Evolutionary conservation across 1,140 invertebrate species (phyloP).

Genomic region (Euglossa dilemma): DNA sequence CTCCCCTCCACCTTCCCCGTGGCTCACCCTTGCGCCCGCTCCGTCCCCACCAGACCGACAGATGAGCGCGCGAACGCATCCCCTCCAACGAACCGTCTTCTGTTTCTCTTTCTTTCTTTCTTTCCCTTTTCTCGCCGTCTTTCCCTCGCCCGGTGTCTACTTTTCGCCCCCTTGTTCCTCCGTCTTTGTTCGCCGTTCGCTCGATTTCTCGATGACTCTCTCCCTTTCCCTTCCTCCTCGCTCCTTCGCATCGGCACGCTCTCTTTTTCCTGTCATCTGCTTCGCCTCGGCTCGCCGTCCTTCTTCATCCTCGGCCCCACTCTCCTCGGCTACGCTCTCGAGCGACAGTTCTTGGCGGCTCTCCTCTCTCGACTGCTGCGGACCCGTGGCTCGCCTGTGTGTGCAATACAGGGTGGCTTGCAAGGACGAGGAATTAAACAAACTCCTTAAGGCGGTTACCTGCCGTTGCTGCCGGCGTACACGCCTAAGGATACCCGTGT

Average conservation of each 20-base stretch:
- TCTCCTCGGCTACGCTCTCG: constrained; percentile 29
- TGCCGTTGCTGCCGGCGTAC: constrained; percentile 44
- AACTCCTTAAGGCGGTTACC: constrained; percentile 69
- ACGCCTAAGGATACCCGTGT: constrained; percentile 37
- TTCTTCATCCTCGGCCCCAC: constrained; percentile 21
- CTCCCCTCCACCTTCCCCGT: constrained; percentile 12
- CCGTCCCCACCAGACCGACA: constrained; percentile 40
- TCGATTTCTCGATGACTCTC: constrained; percentile 5
- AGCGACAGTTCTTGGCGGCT: constrained; percentile 57
- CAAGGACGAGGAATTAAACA: constrained; percentile 71
- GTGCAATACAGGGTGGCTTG: constrained; percentile 68
- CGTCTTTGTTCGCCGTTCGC: constrained; percentile 40
- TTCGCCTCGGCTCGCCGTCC: constrained; percentile 17
- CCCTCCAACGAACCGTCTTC: constrained; percentile 36
- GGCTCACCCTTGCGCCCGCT: constrained; percentile 57
- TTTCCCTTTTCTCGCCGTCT: constrained; percentile 21
- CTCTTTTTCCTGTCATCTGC: constrained; percentile 32
- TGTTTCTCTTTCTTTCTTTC: constrained; percentile 45
- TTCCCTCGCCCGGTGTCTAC: constrained; percentile 29
- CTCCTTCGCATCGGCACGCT: not conserved
- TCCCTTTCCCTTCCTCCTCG: not conserved
- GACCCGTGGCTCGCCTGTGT: constrained; percentile 40
- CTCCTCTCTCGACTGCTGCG: constrained; percentile 36
- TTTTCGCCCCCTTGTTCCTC: constrained; percentile 55
- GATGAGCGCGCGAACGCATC: constrained; percentile 62